Conservation (phyloP, 2,113 vertebrate species). For the Eclectus roratus region DNA sequence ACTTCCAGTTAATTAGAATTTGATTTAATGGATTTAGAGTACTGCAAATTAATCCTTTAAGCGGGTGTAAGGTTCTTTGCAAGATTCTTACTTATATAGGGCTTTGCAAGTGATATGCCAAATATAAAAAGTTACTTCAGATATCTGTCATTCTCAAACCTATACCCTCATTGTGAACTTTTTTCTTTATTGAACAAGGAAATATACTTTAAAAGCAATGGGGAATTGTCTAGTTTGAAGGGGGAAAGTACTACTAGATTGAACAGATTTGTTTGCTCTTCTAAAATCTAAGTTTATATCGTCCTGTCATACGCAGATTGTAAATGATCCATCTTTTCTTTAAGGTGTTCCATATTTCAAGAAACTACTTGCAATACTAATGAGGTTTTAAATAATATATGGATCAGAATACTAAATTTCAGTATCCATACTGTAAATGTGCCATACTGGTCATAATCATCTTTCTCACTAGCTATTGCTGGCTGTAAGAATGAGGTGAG, state of each 20-base stretch:
- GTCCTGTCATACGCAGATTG: neutral
- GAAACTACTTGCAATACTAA: neutral
- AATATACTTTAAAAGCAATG: neutral
- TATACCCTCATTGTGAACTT: neutral
- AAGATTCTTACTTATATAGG: neutral
- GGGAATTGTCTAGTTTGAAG: neutral
- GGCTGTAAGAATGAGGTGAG: neutral
- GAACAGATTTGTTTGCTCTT: neutral
- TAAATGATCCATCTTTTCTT: neutral
- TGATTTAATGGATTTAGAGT: conserved; percentile 35
- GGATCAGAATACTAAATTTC: neutral
- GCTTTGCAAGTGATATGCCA: neutral
- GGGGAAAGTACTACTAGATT: neutral
- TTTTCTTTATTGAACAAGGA: neutral
- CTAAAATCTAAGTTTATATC: neutral
- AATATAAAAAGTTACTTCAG: neutral
- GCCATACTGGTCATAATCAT: neutral
- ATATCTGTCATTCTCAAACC: neutral
- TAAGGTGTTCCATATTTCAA: neutral
- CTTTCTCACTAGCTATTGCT: neutral
- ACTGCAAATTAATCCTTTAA: conserved; percentile 8
- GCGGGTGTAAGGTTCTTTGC: neutral
- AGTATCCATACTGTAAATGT: neutral
- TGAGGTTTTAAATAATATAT: neutral
- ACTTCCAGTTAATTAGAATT: conserved; percentile 39